Evolutionary conservation across 2,888 invertebrate genomes (phyloP).

Genomic region (Tenthredo livida): DNA sequence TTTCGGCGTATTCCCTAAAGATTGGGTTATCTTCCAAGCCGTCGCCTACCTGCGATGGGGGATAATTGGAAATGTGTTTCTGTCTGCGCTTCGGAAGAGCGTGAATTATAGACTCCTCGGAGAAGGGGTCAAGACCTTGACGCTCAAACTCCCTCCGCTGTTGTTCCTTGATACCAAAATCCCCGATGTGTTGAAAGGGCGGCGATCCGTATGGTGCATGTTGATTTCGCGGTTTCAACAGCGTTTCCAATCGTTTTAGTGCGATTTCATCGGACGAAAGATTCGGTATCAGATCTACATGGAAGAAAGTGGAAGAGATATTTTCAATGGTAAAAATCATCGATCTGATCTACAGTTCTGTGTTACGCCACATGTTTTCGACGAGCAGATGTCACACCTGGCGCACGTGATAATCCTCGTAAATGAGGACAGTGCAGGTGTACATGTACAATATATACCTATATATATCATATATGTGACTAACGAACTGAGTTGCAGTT

Average conservation of each 20-base stretch:
- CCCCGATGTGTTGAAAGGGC: neutral
- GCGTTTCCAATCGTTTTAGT: slow-evolving; percentile 67
- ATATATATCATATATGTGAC: neutral
- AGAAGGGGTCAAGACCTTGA: neutral
- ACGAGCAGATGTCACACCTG: slow-evolving; percentile 7
- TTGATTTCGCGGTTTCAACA: slow-evolving; percentile 64
- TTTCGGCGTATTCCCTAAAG: neutral
- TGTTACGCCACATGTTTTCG: neutral
- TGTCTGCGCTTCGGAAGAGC: neutral
- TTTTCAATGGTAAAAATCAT: neutral
- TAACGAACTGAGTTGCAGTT: neutral
- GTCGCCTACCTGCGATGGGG: neutral
- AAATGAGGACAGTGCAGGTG: neutral
- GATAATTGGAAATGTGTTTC: slow-evolving; percentile 15
- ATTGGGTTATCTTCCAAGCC: neutral
- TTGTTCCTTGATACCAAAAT: neutral
- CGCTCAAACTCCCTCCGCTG: neutral
- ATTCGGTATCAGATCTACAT: slow-evolving; percentile 68
- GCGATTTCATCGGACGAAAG: slow-evolving; percentile 62
- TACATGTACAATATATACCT: neutral
- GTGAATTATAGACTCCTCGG: neutral
- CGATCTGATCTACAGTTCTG: neutral
- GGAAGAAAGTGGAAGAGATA: neutral
- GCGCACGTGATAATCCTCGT: slow-evolving; percentile 18
- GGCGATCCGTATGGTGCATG: neutral